Percentiles rank a stretch among this genome's conserved stretches.
These are phyloP conservation scores for Autographa pulchrina DNA, from an alignment of 2,888 invertebrate species.

Conservation along the genomic window DNA sequence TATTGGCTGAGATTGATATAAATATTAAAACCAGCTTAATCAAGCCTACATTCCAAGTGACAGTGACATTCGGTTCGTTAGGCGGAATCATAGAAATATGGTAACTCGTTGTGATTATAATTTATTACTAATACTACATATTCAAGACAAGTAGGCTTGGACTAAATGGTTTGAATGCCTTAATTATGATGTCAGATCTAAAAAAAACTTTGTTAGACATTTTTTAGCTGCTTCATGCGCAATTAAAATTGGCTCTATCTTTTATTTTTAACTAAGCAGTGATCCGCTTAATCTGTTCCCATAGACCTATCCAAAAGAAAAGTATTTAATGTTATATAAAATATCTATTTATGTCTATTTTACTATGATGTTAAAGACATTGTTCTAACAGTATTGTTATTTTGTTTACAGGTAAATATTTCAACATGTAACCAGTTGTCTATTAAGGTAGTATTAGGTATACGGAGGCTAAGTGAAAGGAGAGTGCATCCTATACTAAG, in stretches of 20 bases:
- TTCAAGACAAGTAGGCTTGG: slow-evolving; percentile 1
- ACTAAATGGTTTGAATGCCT: neutral
- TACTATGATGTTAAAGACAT: too few relatives aligned
- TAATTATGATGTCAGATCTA: slow-evolving; percentile 3
- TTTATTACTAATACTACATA: slow-evolving; percentile 5
- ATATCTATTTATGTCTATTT: too few relatives aligned
- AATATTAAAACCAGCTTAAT: slow-evolving; percentile 40
- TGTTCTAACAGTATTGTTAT: slow-evolving; percentile 18
- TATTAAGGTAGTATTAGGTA: neutral
- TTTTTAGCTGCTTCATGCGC: neutral
- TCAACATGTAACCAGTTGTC: neutral
- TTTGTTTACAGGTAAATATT: slow-evolving; percentile 53
- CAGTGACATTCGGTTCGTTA: slow-evolving; percentile 31
- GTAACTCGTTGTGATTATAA: slow-evolving; percentile 8
- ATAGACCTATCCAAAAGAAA: too few relatives aligned
- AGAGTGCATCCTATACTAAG: slow-evolving; percentile 1
- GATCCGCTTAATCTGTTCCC: too few relatives aligned
- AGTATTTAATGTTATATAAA: too few relatives aligned
- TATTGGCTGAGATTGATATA: slow-evolving; percentile 20
- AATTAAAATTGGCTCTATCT: too few relatives aligned
- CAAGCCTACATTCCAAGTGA: slow-evolving; percentile 28
- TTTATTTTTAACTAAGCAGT: too few relatives aligned
- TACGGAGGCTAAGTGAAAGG: neutral
- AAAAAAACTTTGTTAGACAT: neutral
- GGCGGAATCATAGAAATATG: neutral